phyloP scores from a whole-genome alignment of 2,797 vertebrate genomes.

The Xenentodon cancila region DNA sequence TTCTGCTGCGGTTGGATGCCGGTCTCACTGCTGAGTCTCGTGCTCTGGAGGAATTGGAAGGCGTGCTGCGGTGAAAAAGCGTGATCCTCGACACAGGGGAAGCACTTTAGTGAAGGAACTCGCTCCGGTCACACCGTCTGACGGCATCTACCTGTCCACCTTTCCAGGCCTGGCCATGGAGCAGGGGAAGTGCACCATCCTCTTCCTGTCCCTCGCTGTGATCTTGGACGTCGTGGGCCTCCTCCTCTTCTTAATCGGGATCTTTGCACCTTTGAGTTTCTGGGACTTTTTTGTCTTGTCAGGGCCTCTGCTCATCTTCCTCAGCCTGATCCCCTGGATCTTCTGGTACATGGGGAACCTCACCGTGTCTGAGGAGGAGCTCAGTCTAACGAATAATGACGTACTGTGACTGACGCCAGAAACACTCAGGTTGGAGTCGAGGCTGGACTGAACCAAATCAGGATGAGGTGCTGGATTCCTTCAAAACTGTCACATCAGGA shows the following conservation, averaged over 20 bases:
- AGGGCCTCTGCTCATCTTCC: conserved; percentile 85
- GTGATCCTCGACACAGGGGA: conserved; percentile 11
- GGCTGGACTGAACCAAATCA: no score
- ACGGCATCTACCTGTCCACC: not conserved
- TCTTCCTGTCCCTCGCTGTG: conserved; percentile 80
- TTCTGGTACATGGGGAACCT: conserved; percentile 90
- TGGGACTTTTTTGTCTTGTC: conserved; percentile 92
- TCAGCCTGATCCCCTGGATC: conserved; percentile 89
- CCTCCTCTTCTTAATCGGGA: conserved; percentile 83
- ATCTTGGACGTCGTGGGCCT: conserved; percentile 82
- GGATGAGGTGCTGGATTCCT: not conserved
- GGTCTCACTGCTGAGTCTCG: conserved; percentile 2
- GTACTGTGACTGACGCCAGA: conserved; percentile 31
- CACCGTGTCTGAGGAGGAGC: conserved; percentile 78
- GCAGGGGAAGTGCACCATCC: conserved; percentile 43
- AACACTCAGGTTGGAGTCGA: no score
- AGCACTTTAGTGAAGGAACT: not conserved
- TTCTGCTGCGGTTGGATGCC: conserved; percentile 27
- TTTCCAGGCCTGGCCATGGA: conserved; percentile 68
- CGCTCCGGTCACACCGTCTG: conserved; percentile 13
- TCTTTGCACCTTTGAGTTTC: conserved; percentile 80
- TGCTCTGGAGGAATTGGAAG: conserved; percentile 51
- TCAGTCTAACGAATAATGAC: conserved; percentile 54
- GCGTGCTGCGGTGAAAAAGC: conserved; percentile 40
- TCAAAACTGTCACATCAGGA: not conserved